Evolutionary conservation across 2,888 invertebrate species (phyloP).

Genomic region (Apotomis turbidana): DNA sequence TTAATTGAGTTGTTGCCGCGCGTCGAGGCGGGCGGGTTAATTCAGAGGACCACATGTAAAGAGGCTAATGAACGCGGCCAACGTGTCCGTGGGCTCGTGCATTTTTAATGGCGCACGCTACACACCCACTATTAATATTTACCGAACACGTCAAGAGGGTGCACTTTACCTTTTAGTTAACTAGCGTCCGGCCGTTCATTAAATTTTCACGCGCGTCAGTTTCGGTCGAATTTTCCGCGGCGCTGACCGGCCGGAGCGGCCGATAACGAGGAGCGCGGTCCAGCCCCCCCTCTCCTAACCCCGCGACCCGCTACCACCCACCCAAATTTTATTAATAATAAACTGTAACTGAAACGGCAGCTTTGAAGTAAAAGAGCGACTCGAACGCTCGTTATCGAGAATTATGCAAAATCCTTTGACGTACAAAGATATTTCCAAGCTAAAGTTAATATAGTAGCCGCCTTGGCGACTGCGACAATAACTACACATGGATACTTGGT

Average conservation of each 20-base stretch:
- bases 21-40: constrained; percentile 52
- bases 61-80: constrained; percentile 73
- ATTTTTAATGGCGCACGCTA: constrained; percentile 82
- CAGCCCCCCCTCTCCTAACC: constrained; percentile 66
- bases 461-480: constrained; percentile 35
- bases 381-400: constrained; percentile 79
- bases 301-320: constrained; percentile 59
- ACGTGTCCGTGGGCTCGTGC: constrained; percentile 80
- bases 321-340: constrained; percentile 83
- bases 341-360: constrained; percentile 80
- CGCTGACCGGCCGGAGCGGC: constrained; percentile 75
- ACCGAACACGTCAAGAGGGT: constrained; percentile 84
- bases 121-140: constrained; percentile 83
- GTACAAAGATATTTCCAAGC: constrained; percentile 63
- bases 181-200: constrained; percentile 84
- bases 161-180: constrained; percentile 85
- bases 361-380: constrained; percentile 80
- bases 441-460: constrained; percentile 39
- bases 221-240: constrained; percentile 83
- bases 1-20: constrained; percentile 49
- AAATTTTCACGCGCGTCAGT: constrained; percentile 85
- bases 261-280: constrained; percentile 60
- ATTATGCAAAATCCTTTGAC: constrained; percentile 81
- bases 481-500: constrained; percentile 35
- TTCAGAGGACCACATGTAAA: constrained; percentile 61